Conservation (phyloP, 2,113 vertebrate species). For the Emydura subglobosa region DNA sequence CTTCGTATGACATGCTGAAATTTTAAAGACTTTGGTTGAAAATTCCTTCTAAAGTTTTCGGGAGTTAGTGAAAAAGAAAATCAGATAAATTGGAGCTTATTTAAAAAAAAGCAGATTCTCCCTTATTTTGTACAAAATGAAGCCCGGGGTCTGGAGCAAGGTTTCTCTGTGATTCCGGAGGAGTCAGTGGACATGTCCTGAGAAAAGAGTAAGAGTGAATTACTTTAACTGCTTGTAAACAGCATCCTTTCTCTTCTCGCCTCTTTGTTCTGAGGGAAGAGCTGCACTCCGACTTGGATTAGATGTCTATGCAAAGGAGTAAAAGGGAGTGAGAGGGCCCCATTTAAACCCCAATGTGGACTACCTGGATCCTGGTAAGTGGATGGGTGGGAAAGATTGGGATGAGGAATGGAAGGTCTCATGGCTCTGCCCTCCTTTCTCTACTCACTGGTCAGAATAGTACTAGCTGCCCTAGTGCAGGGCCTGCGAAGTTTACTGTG, state of each 20-base stretch:
- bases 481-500: too few species aligned
- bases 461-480: not conserved
- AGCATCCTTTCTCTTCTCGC: not conserved
- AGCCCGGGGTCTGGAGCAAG: not conserved
- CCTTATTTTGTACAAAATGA: not conserved
- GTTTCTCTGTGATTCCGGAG: not conserved
- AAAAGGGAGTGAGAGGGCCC: not conserved
- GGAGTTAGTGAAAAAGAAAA: not conserved
- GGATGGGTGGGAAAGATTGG: not conserved
- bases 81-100: not conserved
- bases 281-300: not conserved
- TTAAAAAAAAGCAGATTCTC: not conserved
- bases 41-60: not conserved
- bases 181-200: not conserved
- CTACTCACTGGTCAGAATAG: not conserved
- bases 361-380: not conserved
- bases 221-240: not conserved
- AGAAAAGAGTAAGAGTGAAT: not conserved
- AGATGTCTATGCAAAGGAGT: not conserved
- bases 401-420: not conserved
- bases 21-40: not conserved
- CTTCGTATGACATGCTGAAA: not conserved
- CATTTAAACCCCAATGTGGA: not conserved
- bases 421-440: not conserved
- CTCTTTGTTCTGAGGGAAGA: not conserved